Base-by-base conservation (phyloP, 2,888 invertebrate species). In the Rotaria magnacalcarata region DNA sequence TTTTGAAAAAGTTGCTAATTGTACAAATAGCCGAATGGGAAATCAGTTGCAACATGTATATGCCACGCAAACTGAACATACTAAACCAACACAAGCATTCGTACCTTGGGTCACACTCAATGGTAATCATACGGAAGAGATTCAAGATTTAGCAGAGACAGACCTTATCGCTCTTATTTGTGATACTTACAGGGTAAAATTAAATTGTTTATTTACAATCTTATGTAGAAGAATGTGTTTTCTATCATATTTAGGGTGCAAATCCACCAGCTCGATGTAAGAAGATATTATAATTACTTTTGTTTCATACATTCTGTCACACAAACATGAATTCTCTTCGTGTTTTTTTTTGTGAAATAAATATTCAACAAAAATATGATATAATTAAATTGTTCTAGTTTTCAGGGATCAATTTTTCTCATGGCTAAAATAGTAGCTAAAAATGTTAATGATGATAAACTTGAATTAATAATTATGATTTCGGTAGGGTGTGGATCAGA, bases 91-190 rank as follows among this genome's bases (percentile, higher is more conserved):
- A 0, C 90, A 90, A 87, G 84, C 88, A 84, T 90, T 89, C 88
- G 90, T 90, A 14, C 91, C 91, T 21, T 91, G 90, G 90, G 89
- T 91, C 54, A 89, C 89, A 11, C 87, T 91, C 0, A 90, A 91
- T 88, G 91, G 90, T 87, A 88, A 89, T 10, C 90, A 90, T 86
- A 89, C 89, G n/a, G 89, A 89, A 84, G 87, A 88, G 10, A 89
- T 90, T 54, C 87, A 90, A 86, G 85, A 88, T 8, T 87, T 88
- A 84, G 90, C 89, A 6, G 87, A 88, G 50, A 85, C 84, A 7
- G 87, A 90, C 87, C 87, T 90, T 19, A 85, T 89, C 1, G 87
- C 87, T 58, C 87, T 90, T 19, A 87, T 89, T 47, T 89, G 89
- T 88, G 88, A 89, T 52, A 89, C 89, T 41, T 89, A 89, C 86